Evolutionary conservation across 2,797 vertebrate genomes (phyloP), one percentile per base, ranked within the genome.

Genomic region (Macrochelys suwanniensis): DNA sequence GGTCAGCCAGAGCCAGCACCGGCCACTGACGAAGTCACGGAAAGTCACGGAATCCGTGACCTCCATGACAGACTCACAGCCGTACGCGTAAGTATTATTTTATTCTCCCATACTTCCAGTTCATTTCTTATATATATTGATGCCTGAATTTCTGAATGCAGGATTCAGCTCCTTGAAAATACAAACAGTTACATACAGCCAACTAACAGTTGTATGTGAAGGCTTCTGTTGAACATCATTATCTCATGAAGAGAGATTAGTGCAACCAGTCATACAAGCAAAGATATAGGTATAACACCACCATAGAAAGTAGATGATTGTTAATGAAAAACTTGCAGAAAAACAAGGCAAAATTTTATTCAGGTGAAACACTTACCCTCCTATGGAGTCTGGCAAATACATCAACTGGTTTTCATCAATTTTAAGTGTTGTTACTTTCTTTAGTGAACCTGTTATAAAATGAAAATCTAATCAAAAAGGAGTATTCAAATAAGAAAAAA

Each of bases 351-450:
- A 9, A 4, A 21, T 77, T 76, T 89, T 68, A 68, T 87, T 86
- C 31, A 82, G 23, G 49, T 85, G 23, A 91, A 95, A 94, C 74
- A 98, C 97, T 10, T 95, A 99, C 99, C 99, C 99, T 97, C 99
- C 99, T 86, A 99, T 97, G 31, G 99, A 99, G 95, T 99, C 99
- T 65, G 99, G 99, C 94, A 99, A 98, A 97, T 99, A 99, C 97
- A 99, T 99, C 95, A 99, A 98, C 97, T 99, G 99, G 98, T 99
- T 99, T 98, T 99, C 99, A 97, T 99, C 99, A 97, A 99, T 99
- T 97, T 99, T 99, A 96, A 99, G 98, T 50, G 99, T 99, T 7
- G 99, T 99, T 97, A 99, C 97, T 96, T 99, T 99, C 98, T 99
- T 99, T 96, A 99, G 96, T 53, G 98, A 99, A 96, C 99, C 99